Conservation (phyloP, 2,797 vertebrate genomes). For the Myiotriccus ornatus region DNA sequence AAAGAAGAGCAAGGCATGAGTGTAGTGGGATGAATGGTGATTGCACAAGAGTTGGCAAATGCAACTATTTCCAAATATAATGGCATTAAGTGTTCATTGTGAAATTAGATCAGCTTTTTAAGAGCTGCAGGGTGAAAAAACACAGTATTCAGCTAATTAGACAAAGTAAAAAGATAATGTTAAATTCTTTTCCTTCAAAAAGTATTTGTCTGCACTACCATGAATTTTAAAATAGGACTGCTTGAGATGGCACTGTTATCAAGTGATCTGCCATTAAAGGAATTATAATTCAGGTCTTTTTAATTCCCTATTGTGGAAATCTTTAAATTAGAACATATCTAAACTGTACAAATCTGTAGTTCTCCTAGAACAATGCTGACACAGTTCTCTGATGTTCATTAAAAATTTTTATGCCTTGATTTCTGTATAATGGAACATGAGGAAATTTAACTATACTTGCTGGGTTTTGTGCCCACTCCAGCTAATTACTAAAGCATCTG, state of each 20-base stretch:
- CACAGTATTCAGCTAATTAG: conserved; percentile 69
- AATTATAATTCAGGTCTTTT: conserved; percentile 71
- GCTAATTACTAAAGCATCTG: conserved; percentile 4
- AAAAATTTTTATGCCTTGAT: conserved; percentile 67
- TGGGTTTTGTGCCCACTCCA: background rate
- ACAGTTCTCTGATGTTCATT: conserved; percentile 66
- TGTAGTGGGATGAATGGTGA: background rate
- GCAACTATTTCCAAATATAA: conserved; percentile 62
- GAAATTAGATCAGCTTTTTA: conserved; percentile 65
- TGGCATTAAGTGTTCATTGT: conserved; percentile 62
- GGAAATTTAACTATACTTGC: conserved; percentile 12
- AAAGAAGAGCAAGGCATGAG: conserved; percentile 1
- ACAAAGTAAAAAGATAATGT: conserved; percentile 69
- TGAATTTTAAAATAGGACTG: conserved; percentile 62
- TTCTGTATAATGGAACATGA: conserved; percentile 41
- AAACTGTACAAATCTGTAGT: conserved; percentile 61
- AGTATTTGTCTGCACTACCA: conserved; percentile 60
- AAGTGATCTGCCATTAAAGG: conserved; percentile 65
- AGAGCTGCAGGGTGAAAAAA: conserved; percentile 59
- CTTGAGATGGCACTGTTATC: conserved; percentile 61
- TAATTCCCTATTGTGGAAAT: conserved; percentile 67
- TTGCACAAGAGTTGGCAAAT: conserved; percentile 45
- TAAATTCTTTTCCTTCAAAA: conserved; percentile 64
- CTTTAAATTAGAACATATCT: conserved; percentile 68
- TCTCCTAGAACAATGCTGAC: conserved; percentile 68